A percentile compares a stretch with the other conserved stretches of the same genome.
Conservation (phyloP, 2,797 vertebrate genomes). For the Cirrhinus molitorella region DNA sequence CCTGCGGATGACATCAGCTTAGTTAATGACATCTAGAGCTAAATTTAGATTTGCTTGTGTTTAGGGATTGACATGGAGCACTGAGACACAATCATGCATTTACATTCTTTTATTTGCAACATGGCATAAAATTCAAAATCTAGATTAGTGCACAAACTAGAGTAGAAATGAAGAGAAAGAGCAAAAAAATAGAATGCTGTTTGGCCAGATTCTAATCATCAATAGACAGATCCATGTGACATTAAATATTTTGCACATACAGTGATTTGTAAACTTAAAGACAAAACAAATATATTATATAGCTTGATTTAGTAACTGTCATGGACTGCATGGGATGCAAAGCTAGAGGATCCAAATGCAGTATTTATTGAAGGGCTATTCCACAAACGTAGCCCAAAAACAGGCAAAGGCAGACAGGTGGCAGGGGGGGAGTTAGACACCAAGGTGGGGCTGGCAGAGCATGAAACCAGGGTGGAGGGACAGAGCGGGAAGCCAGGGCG, state of each 20-base stretch:
- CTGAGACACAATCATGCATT: background rate
- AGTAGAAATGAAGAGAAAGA: background rate
- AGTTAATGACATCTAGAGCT: background rate
- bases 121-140: background rate
- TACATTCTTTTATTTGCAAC: background rate
- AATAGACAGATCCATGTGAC: background rate
- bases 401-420: no score
- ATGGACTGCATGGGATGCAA: no score
- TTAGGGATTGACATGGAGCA: background rate
- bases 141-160: background rate
- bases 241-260: background rate
- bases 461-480: no score
- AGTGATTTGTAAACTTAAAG: no score
- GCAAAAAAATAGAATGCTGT: background rate
- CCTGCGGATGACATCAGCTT: background rate
- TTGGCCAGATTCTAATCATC: background rate
- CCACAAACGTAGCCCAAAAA: no score
- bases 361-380: no score
- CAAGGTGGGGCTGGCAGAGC: no score
- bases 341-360: no score
- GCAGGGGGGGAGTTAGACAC: no score
- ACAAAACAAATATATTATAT: no score
- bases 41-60: slow-evolving; percentile 10
- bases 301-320: no score
- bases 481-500: no score